Evolutionary conservation across 1,140 invertebrate genomes (phyloP).

Genomic region (Trichonephila inaurata): DNA sequence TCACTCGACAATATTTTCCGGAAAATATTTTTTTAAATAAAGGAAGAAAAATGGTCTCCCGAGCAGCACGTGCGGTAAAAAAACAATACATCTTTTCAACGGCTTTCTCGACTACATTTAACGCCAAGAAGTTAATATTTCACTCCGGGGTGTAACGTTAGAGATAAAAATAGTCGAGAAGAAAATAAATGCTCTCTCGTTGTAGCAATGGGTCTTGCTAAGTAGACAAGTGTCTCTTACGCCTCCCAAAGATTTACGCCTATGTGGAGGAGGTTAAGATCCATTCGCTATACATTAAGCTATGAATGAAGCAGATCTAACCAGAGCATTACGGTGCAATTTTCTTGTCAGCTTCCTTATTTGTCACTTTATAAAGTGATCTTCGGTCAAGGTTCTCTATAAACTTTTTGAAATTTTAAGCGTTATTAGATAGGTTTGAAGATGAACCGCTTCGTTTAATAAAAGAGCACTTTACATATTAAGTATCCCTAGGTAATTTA

Average conservation of each 20-base stretch:
- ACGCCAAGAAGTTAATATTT: conserved; percentile 70
- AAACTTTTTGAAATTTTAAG: conserved; percentile 1
- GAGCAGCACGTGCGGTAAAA: conserved; percentile 11
- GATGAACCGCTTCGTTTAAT: background rate
- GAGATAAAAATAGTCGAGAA: conserved; percentile 45
- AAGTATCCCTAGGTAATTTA: no score
- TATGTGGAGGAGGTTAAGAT: conserved; percentile 44
- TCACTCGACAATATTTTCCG: background rate
- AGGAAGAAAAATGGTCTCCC: conserved; percentile 24
- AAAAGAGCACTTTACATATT: background rate
- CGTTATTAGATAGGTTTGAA: background rate
- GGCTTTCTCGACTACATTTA: conserved; percentile 64
- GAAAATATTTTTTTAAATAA: background rate
- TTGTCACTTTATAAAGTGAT: conserved; percentile 38
- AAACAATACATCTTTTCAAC: conserved; percentile 75
- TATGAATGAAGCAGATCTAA: conserved; percentile 68
- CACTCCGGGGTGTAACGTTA: conserved; percentile 48
- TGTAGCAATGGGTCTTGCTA: conserved; percentile 60
- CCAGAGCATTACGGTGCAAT: conserved; percentile 62
- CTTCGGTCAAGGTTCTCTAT: background rate
- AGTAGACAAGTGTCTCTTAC: conserved; percentile 67
- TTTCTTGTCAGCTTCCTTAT: conserved; percentile 69
- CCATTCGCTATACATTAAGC: conserved; percentile 46
- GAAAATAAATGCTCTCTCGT: conserved; percentile 64
- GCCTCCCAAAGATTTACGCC: conserved; percentile 57